Evolutionary conservation across 37 sponge, comb jelly and placozoan species (phyloP), one percentile per base, ranked within the genome.

Genomic region (Beroe ovata): DNA sequence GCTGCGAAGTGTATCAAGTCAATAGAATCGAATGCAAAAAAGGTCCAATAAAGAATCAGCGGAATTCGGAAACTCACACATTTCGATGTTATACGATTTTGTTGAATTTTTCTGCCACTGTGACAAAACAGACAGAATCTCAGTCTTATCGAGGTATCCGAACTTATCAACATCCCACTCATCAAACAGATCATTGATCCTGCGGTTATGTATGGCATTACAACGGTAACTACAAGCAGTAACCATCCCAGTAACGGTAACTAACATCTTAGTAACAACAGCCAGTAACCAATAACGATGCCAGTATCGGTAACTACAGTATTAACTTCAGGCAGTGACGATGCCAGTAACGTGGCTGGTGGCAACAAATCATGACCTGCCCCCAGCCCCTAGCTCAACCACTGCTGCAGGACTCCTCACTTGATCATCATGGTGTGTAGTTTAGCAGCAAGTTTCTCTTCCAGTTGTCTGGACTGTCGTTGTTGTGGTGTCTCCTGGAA

Each of bases 131-230:
- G 81, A 21, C 60, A 88, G 66, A 32, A 95, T 92, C 88, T 95
- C 94, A 25, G 91, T 90, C 22, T 89, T 36, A 26, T 92, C 92
- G 18, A 95, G 77, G 71, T 71, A 90, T 8, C 96, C 94, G n/a
- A 93, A 92, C 23, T 81, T 88, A 39, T 94, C 89, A 35, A 25
- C 90, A 60, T 96, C 96, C 96, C 96, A 96, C 1, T 69, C 39
- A 0, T 91, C 89, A 90, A 93, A 96, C 60, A 96, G 91, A 21
- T 71, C 64, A 60, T 91, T 71, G 11, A 93, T 88, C 41, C 59
- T 77, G 84, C 2, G 29, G 8, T 26, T 47, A 47, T n/a, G n/a
- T n/a, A n/a, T n/a, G n/a, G n/a, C n/a, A n/a, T n/a, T n/a, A n/a
- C n/a, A n/a, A n/a, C n/a, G n/a, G n/a, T n/a, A n/a, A n/a, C n/a